Evolutionary conservation across 2,888 invertebrate species (phyloP).

Genomic region (Melinaea marsaeus): DNA sequence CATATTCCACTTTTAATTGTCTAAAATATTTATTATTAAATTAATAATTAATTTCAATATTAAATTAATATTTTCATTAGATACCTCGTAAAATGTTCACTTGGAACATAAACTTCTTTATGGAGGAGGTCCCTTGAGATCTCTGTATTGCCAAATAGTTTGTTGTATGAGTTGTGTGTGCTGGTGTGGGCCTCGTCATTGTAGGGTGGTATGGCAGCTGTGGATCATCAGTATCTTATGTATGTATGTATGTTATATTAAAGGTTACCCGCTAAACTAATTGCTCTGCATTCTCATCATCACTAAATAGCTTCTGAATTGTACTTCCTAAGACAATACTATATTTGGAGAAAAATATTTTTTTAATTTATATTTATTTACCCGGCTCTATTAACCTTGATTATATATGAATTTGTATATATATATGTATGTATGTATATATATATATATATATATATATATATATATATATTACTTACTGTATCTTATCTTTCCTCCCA

Average conservation of each 20-base stretch:
- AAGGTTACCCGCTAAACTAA: too few relatives aligned
- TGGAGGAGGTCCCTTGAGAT: conserved; percentile 38
- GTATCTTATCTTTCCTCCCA: conserved; percentile 66
- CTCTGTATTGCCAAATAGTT: conserved; percentile 41
- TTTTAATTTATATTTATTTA: too few relatives aligned
- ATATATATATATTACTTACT: conserved; percentile 46
- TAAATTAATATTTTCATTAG: too few relatives aligned
- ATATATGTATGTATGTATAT: too few relatives aligned
- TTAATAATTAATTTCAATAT: not conserved
- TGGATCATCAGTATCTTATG: conserved; percentile 14
- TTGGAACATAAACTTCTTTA: conserved; percentile 24
- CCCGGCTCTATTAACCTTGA: too few relatives aligned
- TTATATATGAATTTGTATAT: too few relatives aligned
- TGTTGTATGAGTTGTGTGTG: conserved; percentile 39
- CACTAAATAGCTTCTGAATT: too few relatives aligned
- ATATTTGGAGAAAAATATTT: too few relatives aligned
- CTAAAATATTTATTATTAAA: conserved; percentile 16
- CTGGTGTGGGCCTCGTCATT: conserved; percentile 49
- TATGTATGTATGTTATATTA: too few relatives aligned
- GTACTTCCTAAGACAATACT: too few relatives aligned
- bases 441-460: too few relatives aligned
- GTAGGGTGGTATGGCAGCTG: conserved; percentile 36
- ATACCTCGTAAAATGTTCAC: conserved; percentile 21
- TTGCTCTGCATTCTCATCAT: too few relatives aligned
- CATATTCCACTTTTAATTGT: conserved; percentile 16